Evolutionary conservation across 1,140 invertebrate genomes (phyloP), one percentile per base, ranked within the genome.

Genomic region (Drosophila novamexicana): DNA sequence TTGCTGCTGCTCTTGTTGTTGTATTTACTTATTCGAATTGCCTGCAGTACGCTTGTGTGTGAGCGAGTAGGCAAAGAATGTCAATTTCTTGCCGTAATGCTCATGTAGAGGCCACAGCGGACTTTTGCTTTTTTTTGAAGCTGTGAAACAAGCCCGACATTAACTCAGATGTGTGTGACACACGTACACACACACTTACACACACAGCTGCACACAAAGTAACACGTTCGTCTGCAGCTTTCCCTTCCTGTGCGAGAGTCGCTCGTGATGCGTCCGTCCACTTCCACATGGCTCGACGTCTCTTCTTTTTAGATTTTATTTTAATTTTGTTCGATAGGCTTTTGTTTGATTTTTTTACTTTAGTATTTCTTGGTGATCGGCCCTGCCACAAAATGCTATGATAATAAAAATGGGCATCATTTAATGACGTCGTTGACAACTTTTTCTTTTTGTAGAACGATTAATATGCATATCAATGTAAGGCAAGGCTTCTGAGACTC

Each of bases 111-210:
- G 37, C 42, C 65, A 62, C 63, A 34, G 16, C 63, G 76, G 77
- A 90, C 88, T 90, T 90, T 90, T 90, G 88, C 82, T 90, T 90
- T 90, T 86, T 86, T 90, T 90, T 90, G 86, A 82, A 88, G 84
- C 83, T 80, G 83, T 77, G 69, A 88, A 88, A 75, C 84, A 80
- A 88, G 84, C 79, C 70, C 22, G 58, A 57, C 70, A 72, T 66
- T 59, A 76, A 77, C 63, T 61, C 32, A 40, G n/a, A 56, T 52
- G 22, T 29, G 4, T 29, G 22, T 22, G 22, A 50, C 14, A 59
- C 18, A 37, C 54, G 1, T 1, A 75, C 44, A 59, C 57, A 63
- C 10, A 53, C 22, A 70, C 64, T 53, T 12, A 39, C 36, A 22
- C 5, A 50, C 7, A 37, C 61, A 53, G 52, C 22, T 47, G 58